Percentiles rank a stretch among this genome's conserved stretches.
These are phyloP conservation scores for Sinodicranocentrus sp. DNA, from an alignment of 2,888 invertebrate genomes.

Conservation along the genomic window DNA sequence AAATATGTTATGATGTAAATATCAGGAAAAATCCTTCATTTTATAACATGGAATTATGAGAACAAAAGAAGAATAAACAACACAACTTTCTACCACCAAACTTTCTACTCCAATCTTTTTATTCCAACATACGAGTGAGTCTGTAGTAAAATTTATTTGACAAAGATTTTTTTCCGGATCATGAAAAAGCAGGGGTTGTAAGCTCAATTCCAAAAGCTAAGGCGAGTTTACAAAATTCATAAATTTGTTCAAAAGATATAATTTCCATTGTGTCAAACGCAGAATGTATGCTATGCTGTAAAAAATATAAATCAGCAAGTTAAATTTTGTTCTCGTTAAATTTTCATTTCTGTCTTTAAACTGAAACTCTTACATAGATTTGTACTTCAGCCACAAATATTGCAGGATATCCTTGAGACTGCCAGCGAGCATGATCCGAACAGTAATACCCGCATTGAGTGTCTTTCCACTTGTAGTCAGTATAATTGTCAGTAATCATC, in stretches of 20 bases:
- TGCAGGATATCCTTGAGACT: conserved; percentile 43
- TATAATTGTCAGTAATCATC: conserved; percentile 40
- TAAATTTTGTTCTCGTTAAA: not conserved
- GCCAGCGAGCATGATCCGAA: conserved; percentile 63
- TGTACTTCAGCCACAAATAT: conserved; percentile 43
- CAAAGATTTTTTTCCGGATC: no score
- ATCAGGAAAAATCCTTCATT: no score
- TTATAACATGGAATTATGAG: no score
- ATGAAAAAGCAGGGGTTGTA: no score
- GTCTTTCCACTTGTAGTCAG: conserved; percentile 1
- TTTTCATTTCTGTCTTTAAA: not conserved
- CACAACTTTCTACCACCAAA: no score
- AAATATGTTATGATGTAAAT: no score
- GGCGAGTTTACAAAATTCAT: conserved; percentile 54
- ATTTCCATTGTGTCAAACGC: conserved; percentile 12
- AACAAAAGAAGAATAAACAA: no score
- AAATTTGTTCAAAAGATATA: conserved; percentile 42
- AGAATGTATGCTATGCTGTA: conserved; percentile 56
- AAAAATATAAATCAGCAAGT: no score
- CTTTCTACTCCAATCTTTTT: no score
- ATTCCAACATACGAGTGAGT: no score
- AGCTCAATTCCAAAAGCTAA: conserved; percentile 40
- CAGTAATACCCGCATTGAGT: conserved; percentile 32
- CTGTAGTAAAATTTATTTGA: no score
- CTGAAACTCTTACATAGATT: conserved; percentile 22